Conservation (phyloP, 2,888 invertebrate genomes). For the Dynastes tityus region DNA sequence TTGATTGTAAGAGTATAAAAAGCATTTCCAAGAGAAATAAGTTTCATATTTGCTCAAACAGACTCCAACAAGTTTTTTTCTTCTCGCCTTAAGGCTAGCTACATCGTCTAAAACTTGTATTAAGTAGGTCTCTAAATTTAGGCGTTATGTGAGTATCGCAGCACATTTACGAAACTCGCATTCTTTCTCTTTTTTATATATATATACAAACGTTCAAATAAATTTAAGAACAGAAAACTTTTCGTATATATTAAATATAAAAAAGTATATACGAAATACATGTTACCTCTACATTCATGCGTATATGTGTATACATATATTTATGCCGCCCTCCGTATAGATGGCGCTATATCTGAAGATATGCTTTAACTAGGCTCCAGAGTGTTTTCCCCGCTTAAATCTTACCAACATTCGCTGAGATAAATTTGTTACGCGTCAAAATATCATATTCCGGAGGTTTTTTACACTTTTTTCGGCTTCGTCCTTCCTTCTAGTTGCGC, state of each 20-base stretch:
- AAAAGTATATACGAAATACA: neutral
- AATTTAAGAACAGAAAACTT: neutral
- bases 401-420: slow-evolving; percentile 2
- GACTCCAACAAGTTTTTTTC: too few relatives aligned
- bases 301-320: neutral
- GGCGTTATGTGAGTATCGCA: too few relatives aligned
- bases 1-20: too few relatives aligned
- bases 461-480: neutral
- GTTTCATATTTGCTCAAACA: too few relatives aligned
- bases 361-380: slow-evolving; percentile 22
- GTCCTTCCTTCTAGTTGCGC: neutral
- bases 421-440: slow-evolving; percentile 27
- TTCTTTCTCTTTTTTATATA: neutral
- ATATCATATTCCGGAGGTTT: slow-evolving; percentile 16
- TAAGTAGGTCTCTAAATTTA: too few relatives aligned
- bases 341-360: slow-evolving; percentile 6
- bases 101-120: too few relatives aligned
- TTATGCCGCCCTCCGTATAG: neutral
- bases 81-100: too few relatives aligned
- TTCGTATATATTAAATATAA: slow-evolving; percentile 1
- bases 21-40: too few relatives aligned
- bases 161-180: too few relatives aligned
- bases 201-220: slow-evolving; percentile 13
- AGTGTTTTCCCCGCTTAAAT: slow-evolving; percentile 22
- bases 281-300: neutral